These are phyloP conservation scores for Pangasius mekongensis DNA, from an alignment of 2,797 vertebrate species.

Conservation along the genomic window DNA sequence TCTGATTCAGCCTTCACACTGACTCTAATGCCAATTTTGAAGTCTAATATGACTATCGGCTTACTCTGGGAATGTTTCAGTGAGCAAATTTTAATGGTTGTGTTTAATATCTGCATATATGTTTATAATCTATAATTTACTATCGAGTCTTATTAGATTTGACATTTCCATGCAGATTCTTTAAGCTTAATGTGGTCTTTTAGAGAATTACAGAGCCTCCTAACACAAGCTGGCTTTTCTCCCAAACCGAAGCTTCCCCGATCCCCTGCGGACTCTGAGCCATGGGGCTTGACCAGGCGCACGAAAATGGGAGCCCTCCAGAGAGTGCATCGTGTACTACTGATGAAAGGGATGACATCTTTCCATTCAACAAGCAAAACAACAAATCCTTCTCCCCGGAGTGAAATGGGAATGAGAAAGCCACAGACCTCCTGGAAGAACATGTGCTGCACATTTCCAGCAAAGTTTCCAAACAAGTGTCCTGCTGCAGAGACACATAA, in stretches of 20 bases:
- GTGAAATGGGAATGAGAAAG: conserved; percentile 39
- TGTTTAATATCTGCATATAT: not conserved
- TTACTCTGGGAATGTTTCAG: conserved; percentile 4
- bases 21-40: not conserved
- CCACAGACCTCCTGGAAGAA: conserved; percentile 33
- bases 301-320: conserved; percentile 49
- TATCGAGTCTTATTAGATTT: not conserved
- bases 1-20: conserved; percentile 45
- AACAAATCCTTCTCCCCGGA: conserved; percentile 46
- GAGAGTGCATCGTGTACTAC: conserved; percentile 44
- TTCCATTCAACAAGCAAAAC: conserved; percentile 52
- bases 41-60: not conserved
- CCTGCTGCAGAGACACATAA: not conserved
- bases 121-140: not conserved
- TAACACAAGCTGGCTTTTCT: conserved; percentile 29
- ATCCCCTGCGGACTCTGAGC: conserved; percentile 33
- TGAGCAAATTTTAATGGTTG: not conserved
- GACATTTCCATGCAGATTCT: not conserved
- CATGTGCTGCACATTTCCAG: conserved; percentile 11
- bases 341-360: conserved; percentile 41
- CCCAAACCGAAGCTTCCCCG: conserved; percentile 30
- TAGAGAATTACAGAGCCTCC: not conserved
- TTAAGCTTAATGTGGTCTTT: not conserved
- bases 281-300: conserved; percentile 41
- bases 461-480: conserved; percentile 34